Evolutionary conservation across 30 jellyfish, hydroid and myxozoan species (phyloP).

Genomic region (Turritopsis dohrnii): DNA sequence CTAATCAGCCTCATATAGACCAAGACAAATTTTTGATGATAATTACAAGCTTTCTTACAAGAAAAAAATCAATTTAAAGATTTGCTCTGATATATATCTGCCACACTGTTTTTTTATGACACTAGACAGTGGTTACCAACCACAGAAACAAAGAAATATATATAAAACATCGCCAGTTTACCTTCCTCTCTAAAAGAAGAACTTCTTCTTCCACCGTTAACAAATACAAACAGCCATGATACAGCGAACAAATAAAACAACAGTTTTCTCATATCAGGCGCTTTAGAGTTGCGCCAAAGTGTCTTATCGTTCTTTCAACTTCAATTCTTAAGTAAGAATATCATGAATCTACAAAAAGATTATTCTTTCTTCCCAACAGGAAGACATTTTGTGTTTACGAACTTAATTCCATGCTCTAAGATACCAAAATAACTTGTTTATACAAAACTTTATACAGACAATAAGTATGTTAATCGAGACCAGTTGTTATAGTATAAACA

Average conservation of each 20-base stretch:
- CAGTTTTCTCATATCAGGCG: neutral
- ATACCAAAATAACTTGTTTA: neutral
- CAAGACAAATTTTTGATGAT: no score
- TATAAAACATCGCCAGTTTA: no score
- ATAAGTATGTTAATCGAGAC: neutral
- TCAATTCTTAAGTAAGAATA: no score
- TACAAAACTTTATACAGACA: neutral
- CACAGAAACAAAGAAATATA: no score
- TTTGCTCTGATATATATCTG: no score
- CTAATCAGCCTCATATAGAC: no score
- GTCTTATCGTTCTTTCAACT: neutral
- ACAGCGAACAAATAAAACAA: neutral
- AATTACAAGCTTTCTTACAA: no score
- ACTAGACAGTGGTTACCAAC: neutral
- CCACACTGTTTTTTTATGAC: neutral
- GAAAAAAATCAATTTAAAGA: no score
- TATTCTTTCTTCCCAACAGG: neutral
- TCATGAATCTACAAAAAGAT: neutral
- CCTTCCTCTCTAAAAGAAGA: neutral
- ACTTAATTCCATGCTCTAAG: neutral
- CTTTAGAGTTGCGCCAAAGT: neutral
- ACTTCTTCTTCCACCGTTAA: neutral
- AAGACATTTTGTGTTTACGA: neutral
- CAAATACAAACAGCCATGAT: neutral
- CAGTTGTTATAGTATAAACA: no score